Base-by-base conservation (phyloP, 2,888 invertebrate species). In the Rhogogaster chlorosoma region DNA sequence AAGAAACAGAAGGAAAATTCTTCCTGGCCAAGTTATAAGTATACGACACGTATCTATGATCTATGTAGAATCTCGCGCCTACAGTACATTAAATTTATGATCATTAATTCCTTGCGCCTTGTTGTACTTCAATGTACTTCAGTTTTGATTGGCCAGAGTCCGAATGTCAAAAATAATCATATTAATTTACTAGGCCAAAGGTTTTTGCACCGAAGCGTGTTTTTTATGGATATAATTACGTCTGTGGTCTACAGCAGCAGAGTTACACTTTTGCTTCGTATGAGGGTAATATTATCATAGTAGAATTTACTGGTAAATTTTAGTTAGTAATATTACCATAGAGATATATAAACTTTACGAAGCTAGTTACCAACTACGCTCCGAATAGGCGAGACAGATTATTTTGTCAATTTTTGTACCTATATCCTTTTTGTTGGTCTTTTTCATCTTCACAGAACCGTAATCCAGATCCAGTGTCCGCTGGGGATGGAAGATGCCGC, bases 281-380 rank as follows among this genome's bases (percentile, higher is more conserved):
- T 49, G 53, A 15, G 12, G 57, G 78, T 78, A 57, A 78, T 22
- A 57, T 78, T 53, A 78, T 78, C 42, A 61, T 36, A 78, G 57
- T 32, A 18, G 22, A 78, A 57, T 78, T 57, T 78, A 53, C 57
- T 22, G 53, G 32, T 53, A 78, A 53, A 53, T 78, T 78, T 53
- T 15, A 53, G 78, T 78, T 78, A 12, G 32, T 26, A 78, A 78
- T 57, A 53, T 78, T 57, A 78, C 2, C 49, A 53, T 53, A 32
- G n/a, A 26, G 26, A 45, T 45, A 45, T 26, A 42, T 26, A 49
- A 75, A n/a, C 26, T 75, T 45, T 18, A 9, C 57, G 2, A 18
- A 53, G 32, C 57, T 53, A 36, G 57, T 53, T 78, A 53, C 10
- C 29, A 78, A 53, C 57, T 78, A 32, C n/a, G n/a, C 36, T 53